These are phyloP conservation scores for Myripristis jacobus DNA, from an alignment of 2,797 vertebrate species.

Conservation along the genomic window DNA sequence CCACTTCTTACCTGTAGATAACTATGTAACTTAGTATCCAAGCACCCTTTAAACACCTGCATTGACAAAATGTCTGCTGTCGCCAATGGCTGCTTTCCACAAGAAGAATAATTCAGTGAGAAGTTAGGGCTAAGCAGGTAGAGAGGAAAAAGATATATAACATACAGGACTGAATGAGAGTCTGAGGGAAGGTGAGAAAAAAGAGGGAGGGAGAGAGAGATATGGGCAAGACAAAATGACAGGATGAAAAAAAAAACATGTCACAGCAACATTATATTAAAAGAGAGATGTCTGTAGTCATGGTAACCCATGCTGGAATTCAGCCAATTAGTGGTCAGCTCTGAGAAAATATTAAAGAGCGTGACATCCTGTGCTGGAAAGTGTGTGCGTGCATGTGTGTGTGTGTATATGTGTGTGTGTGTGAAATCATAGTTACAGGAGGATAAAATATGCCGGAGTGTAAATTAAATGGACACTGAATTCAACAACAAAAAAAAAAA, in stretches of 20 bases:
- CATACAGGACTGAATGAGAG: slow-evolving; percentile 13
- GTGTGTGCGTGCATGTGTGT: slow-evolving; percentile 6
- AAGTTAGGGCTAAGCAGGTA: slow-evolving; percentile 18
- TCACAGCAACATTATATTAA: slow-evolving; percentile 56
- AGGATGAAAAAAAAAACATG: slow-evolving; percentile 32
- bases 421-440: background rate
- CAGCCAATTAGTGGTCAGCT: slow-evolving; percentile 62
- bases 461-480: slow-evolving; percentile 39
- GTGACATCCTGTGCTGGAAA: slow-evolving; percentile 48
- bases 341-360: slow-evolving; percentile 51
- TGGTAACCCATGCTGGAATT: slow-evolving; percentile 63
- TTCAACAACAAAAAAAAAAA: slow-evolving; percentile 7
- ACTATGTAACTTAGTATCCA: slow-evolving; percentile 28
- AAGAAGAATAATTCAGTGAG: slow-evolving; percentile 50
- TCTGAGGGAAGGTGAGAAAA: slow-evolving; percentile 10
- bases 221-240: slow-evolving; percentile 28
- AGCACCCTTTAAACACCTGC: slow-evolving; percentile 58
- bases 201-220: slow-evolving; percentile 10
- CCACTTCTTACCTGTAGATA: slow-evolving; percentile 50
- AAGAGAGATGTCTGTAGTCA: slow-evolving; percentile 59
- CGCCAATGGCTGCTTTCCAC: slow-evolving; percentile 46
- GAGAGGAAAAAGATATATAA: slow-evolving; percentile 29
- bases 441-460: slow-evolving; percentile 15
- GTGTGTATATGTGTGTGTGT: background rate
- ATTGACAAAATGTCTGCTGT: slow-evolving; percentile 62